Base-by-base conservation (phyloP, 2,888 invertebrate genomes). In the Xestia ashworthii region DNA sequence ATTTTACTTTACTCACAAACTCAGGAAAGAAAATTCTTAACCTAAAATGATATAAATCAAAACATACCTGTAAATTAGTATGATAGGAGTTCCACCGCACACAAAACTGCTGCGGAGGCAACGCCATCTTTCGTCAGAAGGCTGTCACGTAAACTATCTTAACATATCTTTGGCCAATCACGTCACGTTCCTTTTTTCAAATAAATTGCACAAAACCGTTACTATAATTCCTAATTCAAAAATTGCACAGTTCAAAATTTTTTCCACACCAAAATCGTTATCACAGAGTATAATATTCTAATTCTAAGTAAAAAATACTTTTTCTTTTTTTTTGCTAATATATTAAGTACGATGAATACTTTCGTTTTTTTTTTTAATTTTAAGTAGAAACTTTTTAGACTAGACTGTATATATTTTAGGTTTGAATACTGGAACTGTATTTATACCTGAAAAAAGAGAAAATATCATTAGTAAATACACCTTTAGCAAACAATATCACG, bases 31-130 rank as follows among this genome's bases (percentile, higher is more conserved):
- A 50, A 22, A 50, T 50, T 22, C 8, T 50, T 22, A 50, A 50
- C 12, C n/a, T 19, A 14, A 50, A 64, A 74, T 66, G n/a, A 11
- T 25, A 62, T 1, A 55, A 58, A n/a, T 3, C 0, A 16, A 12
- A 60, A 70, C 71, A 22, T 98, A 96, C 96, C 96, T 96, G 98
- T 95, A 98, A 97, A 92, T 98, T 98, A 62, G 98, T 97, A 91
- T 98, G 98, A 93, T 98, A 98, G 88, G 98, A 98, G 93, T 98
- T 98, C 98, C 98, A 98, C 90, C 98, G 97, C 70, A 98, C 97
- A 91, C 98, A 98, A 88, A 98, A 98, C 96, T 98, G 97, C 91
- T 97, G 97, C 79, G 97, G 97, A 5, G 97, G 95, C 53, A 95
- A 76, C 92, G 97, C 96, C 97, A 97, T 97, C 91, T 95, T 93